Conservation (phyloP, 2,113 vertebrate genomes). For the Ameiurus melas region DNA sequence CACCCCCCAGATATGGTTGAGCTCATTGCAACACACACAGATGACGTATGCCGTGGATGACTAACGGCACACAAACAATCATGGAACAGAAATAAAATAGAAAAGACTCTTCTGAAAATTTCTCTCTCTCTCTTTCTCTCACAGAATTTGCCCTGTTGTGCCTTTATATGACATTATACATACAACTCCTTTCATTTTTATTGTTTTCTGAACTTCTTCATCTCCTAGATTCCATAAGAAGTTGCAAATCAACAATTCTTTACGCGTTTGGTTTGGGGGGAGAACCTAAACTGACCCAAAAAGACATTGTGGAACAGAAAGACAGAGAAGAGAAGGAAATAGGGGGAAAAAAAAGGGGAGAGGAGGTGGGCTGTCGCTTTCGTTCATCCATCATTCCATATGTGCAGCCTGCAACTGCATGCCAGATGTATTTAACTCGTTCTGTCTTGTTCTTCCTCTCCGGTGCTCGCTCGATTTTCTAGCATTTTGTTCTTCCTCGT, state of each 20-base stretch:
- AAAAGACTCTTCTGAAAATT: not conserved
- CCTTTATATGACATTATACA: not conserved
- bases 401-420: slow-evolving; percentile 14
- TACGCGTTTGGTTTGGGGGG: not conserved
- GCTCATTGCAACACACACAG: not conserved
- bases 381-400: slow-evolving; percentile 27
- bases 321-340: not conserved
- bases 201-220: not conserved
- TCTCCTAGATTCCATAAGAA: not conserved
- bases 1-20: not conserved
- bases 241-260: not conserved
- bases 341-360: not conserved
- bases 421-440: slow-evolving; percentile 26
- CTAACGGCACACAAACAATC: not conserved
- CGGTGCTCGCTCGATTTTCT: not conserved
- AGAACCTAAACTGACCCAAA: slow-evolving; percentile 3
- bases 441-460: slow-evolving; percentile 19
- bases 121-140: not conserved
- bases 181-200: not conserved
- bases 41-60: not conserved
- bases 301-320: slow-evolving; percentile 21
- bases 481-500: not conserved
- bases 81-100: not conserved
- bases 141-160: not conserved
- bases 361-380: slow-evolving; percentile 8